These are phyloP conservation scores for Botia kubotai DNA, from an alignment of 2,797 vertebrate genomes.

Conservation along the genomic window DNA sequence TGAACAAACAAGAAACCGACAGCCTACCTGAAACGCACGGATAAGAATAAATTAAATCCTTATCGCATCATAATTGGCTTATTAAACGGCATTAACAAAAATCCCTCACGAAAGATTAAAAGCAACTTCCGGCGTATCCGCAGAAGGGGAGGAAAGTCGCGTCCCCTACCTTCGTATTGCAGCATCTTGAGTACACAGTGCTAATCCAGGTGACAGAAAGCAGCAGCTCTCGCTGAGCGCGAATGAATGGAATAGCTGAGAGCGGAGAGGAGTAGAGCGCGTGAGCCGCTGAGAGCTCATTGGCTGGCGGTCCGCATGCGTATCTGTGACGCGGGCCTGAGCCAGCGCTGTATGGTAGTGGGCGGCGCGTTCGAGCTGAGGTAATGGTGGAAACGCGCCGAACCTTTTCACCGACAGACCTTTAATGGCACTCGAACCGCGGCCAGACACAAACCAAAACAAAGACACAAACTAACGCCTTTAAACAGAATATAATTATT, in stretches of 20 bases:
- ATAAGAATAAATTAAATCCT: neutral
- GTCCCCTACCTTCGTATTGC: slow-evolving; percentile 95
- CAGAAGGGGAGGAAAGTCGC: neutral
- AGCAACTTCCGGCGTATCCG: neutral
- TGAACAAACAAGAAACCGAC: neutral
- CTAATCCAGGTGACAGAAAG: slow-evolving; percentile 66
- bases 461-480: slow-evolving; percentile 12
- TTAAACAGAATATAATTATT: neutral
- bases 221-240: slow-evolving; percentile 62
- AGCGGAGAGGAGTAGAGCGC: slow-evolving; percentile 78
- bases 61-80: neutral
- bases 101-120: neutral
- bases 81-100: neutral
- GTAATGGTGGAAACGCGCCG: slow-evolving; percentile 36
- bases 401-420: slow-evolving; percentile 40
- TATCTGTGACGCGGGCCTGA: slow-evolving; percentile 87
- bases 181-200: slow-evolving; percentile 88
- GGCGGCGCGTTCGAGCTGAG: slow-evolving; percentile 73
- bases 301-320: slow-evolving; percentile 86
- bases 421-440: slow-evolving; percentile 43
- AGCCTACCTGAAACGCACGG: neutral
- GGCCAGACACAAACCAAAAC: slow-evolving; percentile 29
- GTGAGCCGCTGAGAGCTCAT: slow-evolving; percentile 80
- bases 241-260: slow-evolving; percentile 81
- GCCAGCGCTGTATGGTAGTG: slow-evolving; percentile 71